phyloP scores from a whole-genome alignment of 2,113 vertebrate genomes.

The Aptenodytes forsteri region DNA sequence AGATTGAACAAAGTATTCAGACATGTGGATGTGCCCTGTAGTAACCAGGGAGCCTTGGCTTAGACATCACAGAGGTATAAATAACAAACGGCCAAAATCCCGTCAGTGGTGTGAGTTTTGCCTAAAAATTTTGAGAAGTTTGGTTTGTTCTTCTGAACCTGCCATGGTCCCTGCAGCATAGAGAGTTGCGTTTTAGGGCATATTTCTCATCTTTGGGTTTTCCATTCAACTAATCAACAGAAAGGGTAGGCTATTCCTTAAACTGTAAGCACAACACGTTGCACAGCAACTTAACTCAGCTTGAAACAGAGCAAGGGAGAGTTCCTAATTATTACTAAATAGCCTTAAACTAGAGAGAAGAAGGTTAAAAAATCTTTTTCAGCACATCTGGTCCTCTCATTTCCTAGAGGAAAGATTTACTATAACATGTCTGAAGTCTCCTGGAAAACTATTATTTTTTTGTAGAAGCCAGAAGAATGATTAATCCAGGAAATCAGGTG shows the following conservation, averaged over 20 bases:
- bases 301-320: neutral
- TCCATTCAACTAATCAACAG: neutral
- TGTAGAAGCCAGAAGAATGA: neutral
- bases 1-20: neutral
- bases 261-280: neutral
- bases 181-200: neutral
- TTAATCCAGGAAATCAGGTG: neutral
- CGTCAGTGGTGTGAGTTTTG: neutral
- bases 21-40: neutral
- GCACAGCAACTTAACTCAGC: neutral
- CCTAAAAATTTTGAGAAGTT: neutral
- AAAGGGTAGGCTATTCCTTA: neutral
- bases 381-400: neutral
- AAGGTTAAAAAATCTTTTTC: neutral
- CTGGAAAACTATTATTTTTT: neutral
- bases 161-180: accelerated
- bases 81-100: neutral
- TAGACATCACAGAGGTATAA: neutral
- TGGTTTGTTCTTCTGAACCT: neutral
- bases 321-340: neutral
- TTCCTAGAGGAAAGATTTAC: neutral
- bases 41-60: neutral
- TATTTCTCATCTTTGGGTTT: neutral
- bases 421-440: neutral
- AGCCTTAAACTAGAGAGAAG: neutral